phyloP scores from a whole-genome alignment of 2,113 vertebrate species.

The Ctenodactylus gundi region DNA sequence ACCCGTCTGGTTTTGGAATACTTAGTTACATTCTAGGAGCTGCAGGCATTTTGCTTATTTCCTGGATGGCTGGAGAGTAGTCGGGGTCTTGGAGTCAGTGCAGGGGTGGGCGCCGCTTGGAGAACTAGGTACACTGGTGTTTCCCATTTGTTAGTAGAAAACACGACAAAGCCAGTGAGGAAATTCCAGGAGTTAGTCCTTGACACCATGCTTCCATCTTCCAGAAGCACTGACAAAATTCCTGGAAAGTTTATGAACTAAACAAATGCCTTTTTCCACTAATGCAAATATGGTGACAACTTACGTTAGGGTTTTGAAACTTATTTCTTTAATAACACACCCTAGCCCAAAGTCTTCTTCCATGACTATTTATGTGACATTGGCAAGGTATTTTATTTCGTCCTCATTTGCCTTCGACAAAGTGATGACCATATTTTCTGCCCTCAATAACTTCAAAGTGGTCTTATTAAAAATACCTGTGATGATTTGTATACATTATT shows the following conservation, averaged over 20 bases:
- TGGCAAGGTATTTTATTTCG: slow-evolving; percentile 41
- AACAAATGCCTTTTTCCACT: neutral
- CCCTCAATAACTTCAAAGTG: slow-evolving; percentile 13
- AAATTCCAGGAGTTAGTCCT: neutral
- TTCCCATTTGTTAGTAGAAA: neutral
- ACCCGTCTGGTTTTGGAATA: neutral
- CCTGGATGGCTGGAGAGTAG: neutral
- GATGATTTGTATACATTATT: neutral
- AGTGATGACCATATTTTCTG: slow-evolving; percentile 50
- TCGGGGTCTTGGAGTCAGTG: neutral
- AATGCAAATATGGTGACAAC: neutral
- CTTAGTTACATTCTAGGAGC: neutral
- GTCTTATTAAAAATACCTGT: neutral
- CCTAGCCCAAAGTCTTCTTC: slow-evolving; percentile 15
- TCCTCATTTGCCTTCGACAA: slow-evolving; percentile 37
- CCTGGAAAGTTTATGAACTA: neutral
- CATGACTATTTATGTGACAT: neutral
- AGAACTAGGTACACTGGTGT: neutral
- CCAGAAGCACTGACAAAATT: neutral
- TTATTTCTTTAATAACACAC: neutral
- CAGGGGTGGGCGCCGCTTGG: neutral
- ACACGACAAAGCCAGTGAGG: neutral
- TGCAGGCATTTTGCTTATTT: neutral
- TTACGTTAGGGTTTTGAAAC: neutral
- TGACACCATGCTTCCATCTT: neutral